Conservation (phyloP, 2,797 vertebrate species). For the Enteromius afrohamiltoni region DNA sequence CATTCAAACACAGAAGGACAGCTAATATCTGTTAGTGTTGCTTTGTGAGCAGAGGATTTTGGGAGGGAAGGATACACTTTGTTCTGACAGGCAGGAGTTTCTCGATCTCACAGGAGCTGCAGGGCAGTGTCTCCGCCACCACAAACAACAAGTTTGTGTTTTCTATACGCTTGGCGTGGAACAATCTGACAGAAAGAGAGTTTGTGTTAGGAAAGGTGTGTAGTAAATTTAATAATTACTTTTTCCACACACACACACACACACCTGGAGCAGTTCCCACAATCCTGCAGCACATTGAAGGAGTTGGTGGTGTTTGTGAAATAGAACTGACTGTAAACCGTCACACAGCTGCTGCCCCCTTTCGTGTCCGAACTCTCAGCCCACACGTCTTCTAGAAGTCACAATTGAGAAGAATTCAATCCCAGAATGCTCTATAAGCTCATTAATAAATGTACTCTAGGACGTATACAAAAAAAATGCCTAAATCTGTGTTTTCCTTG, state of each 20-base stretch:
- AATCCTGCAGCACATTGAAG: conserved; percentile 95
- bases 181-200: conserved; percentile 79
- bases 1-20: conserved; percentile 10
- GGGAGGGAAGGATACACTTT: conserved; percentile 90
- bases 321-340: conserved; percentile 97
- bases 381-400: conserved; percentile 75
- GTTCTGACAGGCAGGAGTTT: conserved; percentile 89
- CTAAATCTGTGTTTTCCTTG: neutral
- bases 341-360: conserved; percentile 90
- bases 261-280: conserved; percentile 95
- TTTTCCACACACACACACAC: conserved; percentile 57
- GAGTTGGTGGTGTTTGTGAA: conserved; percentile 93
- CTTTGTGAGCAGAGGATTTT: neutral
- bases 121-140: conserved; percentile 95
- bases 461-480: neutral
- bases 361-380: conserved; percentile 85
- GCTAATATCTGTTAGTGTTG: neutral
- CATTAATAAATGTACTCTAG: neutral
- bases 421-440: neutral
- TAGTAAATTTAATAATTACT: neutral
- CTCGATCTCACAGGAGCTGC: conserved; percentile 93
- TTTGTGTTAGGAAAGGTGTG: neutral
- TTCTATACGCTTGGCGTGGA: conserved; percentile 91
- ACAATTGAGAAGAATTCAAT: conserved; percentile 59
- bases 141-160: conserved; percentile 97